These are phyloP conservation scores for Sparidentex hasta DNA, from an alignment of 2,797 vertebrate species.

Conservation along the genomic window DNA sequence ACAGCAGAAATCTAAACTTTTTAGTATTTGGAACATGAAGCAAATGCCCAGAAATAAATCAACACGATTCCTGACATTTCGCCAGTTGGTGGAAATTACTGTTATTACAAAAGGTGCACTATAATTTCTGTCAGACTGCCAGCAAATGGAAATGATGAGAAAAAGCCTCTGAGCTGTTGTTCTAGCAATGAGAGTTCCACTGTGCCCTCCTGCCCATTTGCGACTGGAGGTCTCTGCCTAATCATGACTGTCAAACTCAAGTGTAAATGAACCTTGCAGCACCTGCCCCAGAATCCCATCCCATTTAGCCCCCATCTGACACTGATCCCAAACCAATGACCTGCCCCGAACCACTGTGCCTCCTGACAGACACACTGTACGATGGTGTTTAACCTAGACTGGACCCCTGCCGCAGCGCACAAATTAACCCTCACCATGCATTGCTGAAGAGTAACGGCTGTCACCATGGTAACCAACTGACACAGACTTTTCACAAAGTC, in stretches of 20 bases:
- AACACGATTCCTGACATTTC: slow-evolving; percentile 31
- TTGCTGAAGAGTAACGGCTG: slow-evolving; percentile 27
- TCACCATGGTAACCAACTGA: slow-evolving; percentile 55
- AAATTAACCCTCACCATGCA: slow-evolving; percentile 53
- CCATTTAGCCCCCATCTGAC: slow-evolving; percentile 43
- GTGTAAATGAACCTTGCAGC: slow-evolving; percentile 33
- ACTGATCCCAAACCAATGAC: slow-evolving; percentile 25
- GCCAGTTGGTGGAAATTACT: slow-evolving; percentile 8
- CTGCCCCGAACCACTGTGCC: slow-evolving; percentile 9
- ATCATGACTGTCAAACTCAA: slow-evolving; percentile 49
- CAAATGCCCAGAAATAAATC: background rate
- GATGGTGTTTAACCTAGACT: slow-evolving; percentile 46
- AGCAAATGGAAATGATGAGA: slow-evolving; percentile 29
- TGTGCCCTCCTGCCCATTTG: slow-evolving; percentile 46
- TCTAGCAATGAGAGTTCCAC: slow-evolving; percentile 25
- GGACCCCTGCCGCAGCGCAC: slow-evolving; percentile 20
- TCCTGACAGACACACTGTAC: slow-evolving; percentile 22
- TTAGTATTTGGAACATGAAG: background rate
- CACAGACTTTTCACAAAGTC: slow-evolving; percentile 24
- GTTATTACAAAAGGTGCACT: slow-evolving; percentile 28
- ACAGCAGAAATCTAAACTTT: background rate
- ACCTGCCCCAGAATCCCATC: slow-evolving; percentile 31
- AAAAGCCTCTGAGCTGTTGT: slow-evolving; percentile 38
- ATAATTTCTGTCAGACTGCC: slow-evolving; percentile 26
- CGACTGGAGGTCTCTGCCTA: slow-evolving; percentile 30